These are phyloP conservation scores for Actinemys pallida DNA, from an alignment of 2,113 vertebrate species.

Conservation along the genomic window DNA sequence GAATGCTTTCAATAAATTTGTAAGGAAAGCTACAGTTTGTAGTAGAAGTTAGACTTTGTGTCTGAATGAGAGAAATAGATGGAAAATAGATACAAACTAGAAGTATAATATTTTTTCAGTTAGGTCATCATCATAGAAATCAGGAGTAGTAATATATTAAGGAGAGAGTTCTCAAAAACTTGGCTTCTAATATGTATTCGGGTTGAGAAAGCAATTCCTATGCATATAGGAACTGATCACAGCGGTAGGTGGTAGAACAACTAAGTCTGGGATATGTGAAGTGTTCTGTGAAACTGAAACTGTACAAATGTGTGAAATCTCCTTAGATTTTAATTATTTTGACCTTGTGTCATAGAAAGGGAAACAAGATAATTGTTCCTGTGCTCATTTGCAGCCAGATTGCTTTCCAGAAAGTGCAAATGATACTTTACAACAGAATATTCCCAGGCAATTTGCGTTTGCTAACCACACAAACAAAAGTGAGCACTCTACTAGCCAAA, in stretches of 20 bases:
- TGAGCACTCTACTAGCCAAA: not conserved
- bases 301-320: not conserved
- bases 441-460: not conserved
- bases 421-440: not conserved
- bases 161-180: not conserved
- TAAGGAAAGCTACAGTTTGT: not conserved
- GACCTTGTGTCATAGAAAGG: conserved; percentile 21
- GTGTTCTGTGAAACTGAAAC: not conserved
- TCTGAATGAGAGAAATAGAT: not conserved
- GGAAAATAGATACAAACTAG: not conserved
- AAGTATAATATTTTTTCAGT: not conserved
- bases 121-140: not conserved
- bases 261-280: not conserved
- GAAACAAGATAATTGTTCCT: conserved; percentile 25
- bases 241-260: not conserved
- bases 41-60: not conserved
- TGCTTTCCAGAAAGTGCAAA: not conserved
- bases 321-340: conserved; percentile 54
- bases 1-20: conserved; percentile 29
- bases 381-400: conserved; percentile 32
- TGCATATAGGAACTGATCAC: not conserved
- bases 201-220: not conserved
- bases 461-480: not conserved
- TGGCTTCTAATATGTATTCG: not conserved
- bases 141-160: accelerated